Conservation (phyloP, 2,113 vertebrate genomes). For the Emydocephalus ijimae region DNA sequence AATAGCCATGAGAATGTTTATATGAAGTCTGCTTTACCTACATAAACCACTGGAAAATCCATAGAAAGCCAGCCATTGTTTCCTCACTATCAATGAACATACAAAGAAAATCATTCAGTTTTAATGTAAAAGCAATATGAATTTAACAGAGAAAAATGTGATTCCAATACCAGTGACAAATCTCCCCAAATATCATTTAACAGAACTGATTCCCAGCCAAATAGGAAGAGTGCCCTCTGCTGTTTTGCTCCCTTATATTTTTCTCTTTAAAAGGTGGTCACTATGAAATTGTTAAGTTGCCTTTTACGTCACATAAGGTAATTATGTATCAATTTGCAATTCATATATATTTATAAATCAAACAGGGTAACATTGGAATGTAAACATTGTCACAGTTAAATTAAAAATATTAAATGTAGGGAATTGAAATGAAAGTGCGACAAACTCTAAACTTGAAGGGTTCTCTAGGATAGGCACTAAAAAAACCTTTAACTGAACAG, state of each 20-base stretch:
- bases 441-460: neutral
- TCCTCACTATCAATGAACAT: rapidly evolving
- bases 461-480: neutral
- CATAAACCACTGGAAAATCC: neutral
- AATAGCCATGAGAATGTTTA: neutral
- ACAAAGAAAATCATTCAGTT: rapidly evolving
- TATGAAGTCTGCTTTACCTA: neutral
- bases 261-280: neutral
- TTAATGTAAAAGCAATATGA: neutral
- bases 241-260: constrained; percentile 17
- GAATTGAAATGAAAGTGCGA: neutral
- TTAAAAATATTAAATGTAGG: neutral
- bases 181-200: neutral
- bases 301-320: rapidly evolving
- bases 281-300: neutral
- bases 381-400: neutral
- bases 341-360: rapidly evolving
- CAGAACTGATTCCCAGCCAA: neutral
- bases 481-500: neutral
- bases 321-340: neutral
- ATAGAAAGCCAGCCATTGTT: rapidly evolving
- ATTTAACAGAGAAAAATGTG: neutral
- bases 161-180: neutral
- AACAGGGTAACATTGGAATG: neutral
- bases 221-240: constrained; percentile 50